These are phyloP conservation scores for Tachina grossa DNA, from an alignment of 2,888 invertebrate species.

Conservation along the genomic window DNA sequence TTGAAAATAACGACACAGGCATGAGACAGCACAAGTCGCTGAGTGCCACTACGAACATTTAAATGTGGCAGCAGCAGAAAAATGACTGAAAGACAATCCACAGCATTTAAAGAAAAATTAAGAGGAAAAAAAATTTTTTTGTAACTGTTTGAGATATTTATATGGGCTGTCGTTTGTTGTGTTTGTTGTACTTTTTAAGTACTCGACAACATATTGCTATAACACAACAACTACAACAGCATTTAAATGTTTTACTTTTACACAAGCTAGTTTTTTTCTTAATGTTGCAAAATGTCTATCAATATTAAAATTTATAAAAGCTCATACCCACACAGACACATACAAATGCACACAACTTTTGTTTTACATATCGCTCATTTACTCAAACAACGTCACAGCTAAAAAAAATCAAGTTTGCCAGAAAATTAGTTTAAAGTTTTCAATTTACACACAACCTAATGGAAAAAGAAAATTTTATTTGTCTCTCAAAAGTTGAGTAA, in stretches of 20 bases:
- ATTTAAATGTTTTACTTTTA: slow-evolving; percentile 53
- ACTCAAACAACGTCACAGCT: too few relatives aligned
- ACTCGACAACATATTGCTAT: slow-evolving; percentile 69
- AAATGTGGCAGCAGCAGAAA: slow-evolving; percentile 48
- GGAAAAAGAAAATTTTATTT: too few relatives aligned
- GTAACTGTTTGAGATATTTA: slow-evolving; percentile 45
- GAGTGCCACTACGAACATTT: slow-evolving; percentile 21
- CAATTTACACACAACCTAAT: too few relatives aligned
- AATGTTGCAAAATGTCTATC: slow-evolving; percentile 66
- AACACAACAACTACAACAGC: slow-evolving; percentile 45
- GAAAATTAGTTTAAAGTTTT: too few relatives aligned
- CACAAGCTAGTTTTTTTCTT: slow-evolving; percentile 2
- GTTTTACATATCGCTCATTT: background rate
- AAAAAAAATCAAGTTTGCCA: too few relatives aligned
- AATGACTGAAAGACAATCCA: slow-evolving; percentile 66
- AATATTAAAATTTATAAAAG: slow-evolving; percentile 47
- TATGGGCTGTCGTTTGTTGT: slow-evolving; percentile 46
- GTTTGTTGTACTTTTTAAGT: slow-evolving; percentile 56
- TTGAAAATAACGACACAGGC: slow-evolving; percentile 69
- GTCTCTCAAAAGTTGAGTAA: too few relatives aligned
- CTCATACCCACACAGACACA: background rate
- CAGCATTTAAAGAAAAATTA: slow-evolving; percentile 66
- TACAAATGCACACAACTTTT: background rate
- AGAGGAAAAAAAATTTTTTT: slow-evolving; percentile 23
- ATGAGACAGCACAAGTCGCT: slow-evolving; percentile 58